Evolutionary conservation across 2,797 vertebrate genomes (phyloP).

Genomic region (Dicrostonyx torquatus): DNA sequence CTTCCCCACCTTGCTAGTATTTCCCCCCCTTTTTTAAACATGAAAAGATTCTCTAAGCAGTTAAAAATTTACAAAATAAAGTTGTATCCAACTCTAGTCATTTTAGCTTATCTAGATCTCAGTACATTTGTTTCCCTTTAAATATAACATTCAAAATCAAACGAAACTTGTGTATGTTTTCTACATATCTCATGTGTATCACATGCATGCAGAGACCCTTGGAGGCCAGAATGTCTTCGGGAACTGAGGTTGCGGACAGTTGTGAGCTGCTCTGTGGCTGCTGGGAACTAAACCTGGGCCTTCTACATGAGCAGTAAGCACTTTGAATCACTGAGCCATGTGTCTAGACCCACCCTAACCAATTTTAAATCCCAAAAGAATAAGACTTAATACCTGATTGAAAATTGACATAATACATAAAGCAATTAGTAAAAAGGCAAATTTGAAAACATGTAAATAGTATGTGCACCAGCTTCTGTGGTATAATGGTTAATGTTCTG

Average conservation of each 20-base stretch:
- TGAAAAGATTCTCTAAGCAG: slow-evolving; percentile 12
- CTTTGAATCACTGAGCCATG: not conserved
- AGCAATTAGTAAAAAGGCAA: slow-evolving; percentile 22
- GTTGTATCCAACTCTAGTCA: not conserved
- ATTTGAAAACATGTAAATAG: not conserved
- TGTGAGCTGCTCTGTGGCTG: not conserved
- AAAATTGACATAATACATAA: slow-evolving; percentile 12
- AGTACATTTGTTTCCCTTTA: not conserved
- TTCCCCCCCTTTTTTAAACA: not conserved
- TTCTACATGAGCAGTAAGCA: not conserved
- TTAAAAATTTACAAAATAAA: slow-evolving; percentile 50
- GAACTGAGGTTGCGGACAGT: not conserved
- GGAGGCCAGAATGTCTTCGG: not conserved
- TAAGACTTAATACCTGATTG: slow-evolving; percentile 45
- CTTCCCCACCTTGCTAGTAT: not conserved
- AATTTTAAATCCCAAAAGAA: not conserved
- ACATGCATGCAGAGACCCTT: not conserved
- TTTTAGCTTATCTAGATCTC: not conserved
- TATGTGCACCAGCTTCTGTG: not conserved
- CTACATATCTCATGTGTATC: not conserved
- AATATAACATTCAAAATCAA: slow-evolving; percentile 35
- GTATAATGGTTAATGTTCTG: no score
- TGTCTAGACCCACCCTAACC: not conserved
- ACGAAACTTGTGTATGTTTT: not conserved
- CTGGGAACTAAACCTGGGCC: not conserved